Percentiles rank a stretch among this genome's conserved stretches.
phyloP scores from a whole-genome alignment of 2,797 vertebrate species.

The Tenualosa ilisha region DNA sequence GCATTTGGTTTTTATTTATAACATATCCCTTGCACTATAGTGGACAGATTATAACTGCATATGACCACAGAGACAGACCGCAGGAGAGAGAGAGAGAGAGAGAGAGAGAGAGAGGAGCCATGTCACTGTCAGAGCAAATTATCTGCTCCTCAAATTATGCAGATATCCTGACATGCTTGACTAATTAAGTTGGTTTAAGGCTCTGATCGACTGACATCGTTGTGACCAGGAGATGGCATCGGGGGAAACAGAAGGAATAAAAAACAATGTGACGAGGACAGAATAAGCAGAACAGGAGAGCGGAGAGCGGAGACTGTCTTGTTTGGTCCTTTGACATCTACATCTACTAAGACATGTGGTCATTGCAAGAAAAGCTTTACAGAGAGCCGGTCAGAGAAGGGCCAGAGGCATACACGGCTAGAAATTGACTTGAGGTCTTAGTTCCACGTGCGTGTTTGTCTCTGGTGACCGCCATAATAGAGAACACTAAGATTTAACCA shows the following conservation, averaged over 20 bases:
- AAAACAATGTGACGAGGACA: not conserved
- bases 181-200: conserved; percentile 69
- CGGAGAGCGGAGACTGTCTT: conserved; percentile 26
- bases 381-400: not conserved
- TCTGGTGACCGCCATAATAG: conserved; percentile 61
- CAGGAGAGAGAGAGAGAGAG: conserved; percentile 27
- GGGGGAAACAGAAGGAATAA: conserved; percentile 28
- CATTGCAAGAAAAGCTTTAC: conserved; percentile 62
- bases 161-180: conserved; percentile 62
- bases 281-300: conserved; percentile 34
- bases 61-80: conserved; percentile 29
- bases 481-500: conserved; percentile 66
- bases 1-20: no score
- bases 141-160: conserved; percentile 66
- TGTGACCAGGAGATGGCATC: conserved; percentile 34
- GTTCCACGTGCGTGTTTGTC: conserved; percentile 56
- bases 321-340: conserved; percentile 31
- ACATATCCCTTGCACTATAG: conserved; percentile 40
- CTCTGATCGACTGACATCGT: conserved; percentile 68
- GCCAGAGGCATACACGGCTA: conserved; percentile 61
- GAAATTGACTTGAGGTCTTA: conserved; percentile 63
- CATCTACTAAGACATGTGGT: conserved; percentile 51
- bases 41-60: conserved; percentile 30
- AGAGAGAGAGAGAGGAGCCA: not conserved
- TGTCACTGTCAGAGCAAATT: conserved; percentile 62